A percentile compares a stretch with the other conserved stretches of the same genome.
These are phyloP conservation scores for Pseudochromis fuscus DNA, from an alignment of 2,797 vertebrate species.

Conservation along the genomic window DNA sequence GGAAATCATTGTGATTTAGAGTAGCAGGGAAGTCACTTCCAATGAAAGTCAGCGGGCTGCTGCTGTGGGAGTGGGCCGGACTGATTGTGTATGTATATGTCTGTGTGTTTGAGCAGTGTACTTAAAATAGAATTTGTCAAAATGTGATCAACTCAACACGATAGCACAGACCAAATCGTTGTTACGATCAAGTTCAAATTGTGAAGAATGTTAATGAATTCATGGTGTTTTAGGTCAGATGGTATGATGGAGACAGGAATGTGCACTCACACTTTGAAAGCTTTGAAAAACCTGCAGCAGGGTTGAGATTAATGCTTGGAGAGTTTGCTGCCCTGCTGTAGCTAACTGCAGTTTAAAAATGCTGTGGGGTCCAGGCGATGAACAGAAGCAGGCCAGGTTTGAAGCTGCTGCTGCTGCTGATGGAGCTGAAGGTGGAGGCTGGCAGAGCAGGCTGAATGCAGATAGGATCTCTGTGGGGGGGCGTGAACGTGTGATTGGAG, in stretches of 20 bases:
- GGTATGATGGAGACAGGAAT: constrained; percentile 13
- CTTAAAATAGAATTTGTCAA: constrained; percentile 39
- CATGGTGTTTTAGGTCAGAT: constrained; percentile 22
- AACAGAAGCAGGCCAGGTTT: constrained; percentile 40
- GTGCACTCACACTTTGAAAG: constrained; percentile 1
- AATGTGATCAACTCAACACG: constrained; percentile 49
- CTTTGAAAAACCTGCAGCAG: constrained; percentile 43
- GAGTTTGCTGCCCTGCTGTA: constrained; percentile 23
- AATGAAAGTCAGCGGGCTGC: constrained; percentile 71
- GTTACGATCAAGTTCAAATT: too few relatives aligned
- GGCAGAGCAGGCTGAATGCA: constrained; percentile 76
- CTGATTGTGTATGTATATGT: constrained; percentile 1
- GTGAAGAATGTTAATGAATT: constrained; percentile 40
- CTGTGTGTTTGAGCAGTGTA: constrained; percentile 19
- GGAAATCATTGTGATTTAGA: constrained; percentile 77
- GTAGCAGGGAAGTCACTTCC: constrained; percentile 76
- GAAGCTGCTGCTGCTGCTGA: constrained; percentile 33
- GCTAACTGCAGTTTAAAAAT: constrained; percentile 23
- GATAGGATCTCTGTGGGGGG: constrained; percentile 82
- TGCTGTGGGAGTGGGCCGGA: constrained; percentile 42
- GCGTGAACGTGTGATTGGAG: constrained; percentile 83
- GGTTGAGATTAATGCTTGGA: constrained; percentile 16
- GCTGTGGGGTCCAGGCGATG: constrained; percentile 26
- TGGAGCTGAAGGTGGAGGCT: constrained; percentile 69
- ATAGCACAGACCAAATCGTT: constrained; percentile 40